phyloP scores from a whole-genome alignment of 2,797 vertebrate genomes.

The Melanotaenia boesemani region DNA sequence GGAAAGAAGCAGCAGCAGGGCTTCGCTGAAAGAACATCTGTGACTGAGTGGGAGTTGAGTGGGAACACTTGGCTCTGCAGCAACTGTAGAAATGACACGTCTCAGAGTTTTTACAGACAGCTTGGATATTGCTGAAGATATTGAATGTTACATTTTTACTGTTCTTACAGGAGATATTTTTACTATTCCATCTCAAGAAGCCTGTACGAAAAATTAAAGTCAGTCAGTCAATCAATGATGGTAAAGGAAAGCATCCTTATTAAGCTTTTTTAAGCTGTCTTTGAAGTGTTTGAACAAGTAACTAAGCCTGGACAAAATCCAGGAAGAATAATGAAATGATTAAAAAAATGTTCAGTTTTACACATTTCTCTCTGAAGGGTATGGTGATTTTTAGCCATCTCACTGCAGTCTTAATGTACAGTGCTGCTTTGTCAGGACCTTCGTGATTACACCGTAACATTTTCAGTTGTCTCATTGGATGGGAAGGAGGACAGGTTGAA shows the following conservation, averaged over 20 bases:
- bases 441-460: neutral
- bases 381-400: neutral
- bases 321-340: neutral
- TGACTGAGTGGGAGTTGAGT: conserved; percentile 64
- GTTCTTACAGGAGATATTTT: conserved; percentile 2
- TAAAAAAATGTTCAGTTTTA: neutral
- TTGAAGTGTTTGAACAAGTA: neutral
- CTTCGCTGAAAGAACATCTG: conserved; percentile 55
- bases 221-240: neutral
- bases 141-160: conserved; percentile 16
- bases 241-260: neutral
- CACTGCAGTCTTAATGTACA: neutral
- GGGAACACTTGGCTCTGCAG: conserved; percentile 57
- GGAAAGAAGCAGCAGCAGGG: conserved; percentile 47
- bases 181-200: neutral
- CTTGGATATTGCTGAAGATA: conserved; percentile 32
- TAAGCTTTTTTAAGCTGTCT: conserved; percentile 1
- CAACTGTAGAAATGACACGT: conserved; percentile 33
- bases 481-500: neutral
- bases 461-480: neutral
- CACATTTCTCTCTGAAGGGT: neutral
- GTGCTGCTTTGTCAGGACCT: neutral
- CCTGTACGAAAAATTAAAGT: neutral
- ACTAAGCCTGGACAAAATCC: neutral
- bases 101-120: conserved; percentile 32